A percentile compares a stretch with the other conserved stretches of the same genome.
phyloP scores from a whole-genome alignment of 2,113 vertebrate species.

The Asarcornis scutulata region DNA sequence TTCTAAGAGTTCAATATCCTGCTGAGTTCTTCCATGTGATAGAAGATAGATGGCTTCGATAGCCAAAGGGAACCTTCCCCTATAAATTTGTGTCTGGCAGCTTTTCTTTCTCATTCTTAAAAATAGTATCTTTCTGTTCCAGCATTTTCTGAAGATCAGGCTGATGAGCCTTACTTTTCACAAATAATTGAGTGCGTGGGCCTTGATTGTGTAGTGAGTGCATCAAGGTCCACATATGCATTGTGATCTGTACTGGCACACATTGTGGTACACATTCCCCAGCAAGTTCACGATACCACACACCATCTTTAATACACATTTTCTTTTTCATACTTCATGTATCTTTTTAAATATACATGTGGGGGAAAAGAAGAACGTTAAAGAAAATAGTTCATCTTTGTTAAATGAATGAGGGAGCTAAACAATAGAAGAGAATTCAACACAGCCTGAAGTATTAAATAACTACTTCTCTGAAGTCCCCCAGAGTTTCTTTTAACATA shows the following conservation, averaged over 20 bases:
- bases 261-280: neutral
- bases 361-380: constrained; percentile 17
- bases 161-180: neutral
- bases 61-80: neutral
- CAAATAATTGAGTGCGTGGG: neutral
- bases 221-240: neutral
- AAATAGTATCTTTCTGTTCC: neutral
- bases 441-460: constrained; percentile 12
- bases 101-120: neutral
- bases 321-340: constrained; percentile 10
- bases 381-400: constrained; percentile 58
- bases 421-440: constrained; percentile 48
- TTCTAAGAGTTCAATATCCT: neutral
- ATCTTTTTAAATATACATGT: constrained; percentile 23
- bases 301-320: neutral
- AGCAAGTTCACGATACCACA: neutral
- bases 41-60: neutral
- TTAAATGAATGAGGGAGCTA: constrained; percentile 15
- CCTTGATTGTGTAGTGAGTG: neutral
- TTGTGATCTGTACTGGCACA: neutral
- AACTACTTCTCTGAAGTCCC: constrained; percentile 5
- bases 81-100: neutral
- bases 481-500: neutral
- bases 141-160: neutral
- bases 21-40: neutral